A percentile compares a stretch with the other conserved stretches of the same genome.
Evolutionary conservation across 1,140 invertebrate genomes (phyloP).

Genomic region (Magallana angulata): DNA sequence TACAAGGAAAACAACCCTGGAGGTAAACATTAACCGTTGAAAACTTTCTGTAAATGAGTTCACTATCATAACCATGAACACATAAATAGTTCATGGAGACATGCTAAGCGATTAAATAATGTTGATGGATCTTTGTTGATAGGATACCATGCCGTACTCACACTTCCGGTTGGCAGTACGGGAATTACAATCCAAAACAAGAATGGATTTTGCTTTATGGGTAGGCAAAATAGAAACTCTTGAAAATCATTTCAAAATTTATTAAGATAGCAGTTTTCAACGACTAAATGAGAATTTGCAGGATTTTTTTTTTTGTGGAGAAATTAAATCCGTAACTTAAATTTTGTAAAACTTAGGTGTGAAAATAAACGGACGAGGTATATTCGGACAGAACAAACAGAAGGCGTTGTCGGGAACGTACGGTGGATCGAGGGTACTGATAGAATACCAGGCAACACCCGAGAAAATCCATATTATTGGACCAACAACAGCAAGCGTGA

Average conservation of each 20-base stretch:
- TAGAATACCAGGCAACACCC: conserved; percentile 43
- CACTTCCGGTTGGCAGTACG: conserved; percentile 59
- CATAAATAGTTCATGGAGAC: too few relatives aligned
- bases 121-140: background rate
- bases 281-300: too few relatives aligned
- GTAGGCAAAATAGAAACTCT: conserved; percentile 52
- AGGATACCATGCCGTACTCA: conserved; percentile 8
- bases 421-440: conserved; percentile 21
- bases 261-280: too few relatives aligned
- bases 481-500: conserved; percentile 52
- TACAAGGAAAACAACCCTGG: conserved; percentile 57
- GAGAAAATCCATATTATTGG: conserved; percentile 61
- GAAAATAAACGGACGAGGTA: conserved; percentile 51
- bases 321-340: background rate
- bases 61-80: background rate
- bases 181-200: conserved; percentile 59
- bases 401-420: conserved; percentile 54
- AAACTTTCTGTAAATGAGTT: background rate
- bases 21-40: conserved; percentile 41
- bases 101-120: too few relatives aligned
- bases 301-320: too few relatives aligned
- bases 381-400: conserved; percentile 56
- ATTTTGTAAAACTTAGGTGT: conserved; percentile 51
- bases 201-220: conserved; percentile 60
- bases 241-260: too few relatives aligned